These are phyloP conservation scores for Drosophila prolongata DNA, from an alignment of 2,888 invertebrate species.

Conservation along the genomic window DNA sequence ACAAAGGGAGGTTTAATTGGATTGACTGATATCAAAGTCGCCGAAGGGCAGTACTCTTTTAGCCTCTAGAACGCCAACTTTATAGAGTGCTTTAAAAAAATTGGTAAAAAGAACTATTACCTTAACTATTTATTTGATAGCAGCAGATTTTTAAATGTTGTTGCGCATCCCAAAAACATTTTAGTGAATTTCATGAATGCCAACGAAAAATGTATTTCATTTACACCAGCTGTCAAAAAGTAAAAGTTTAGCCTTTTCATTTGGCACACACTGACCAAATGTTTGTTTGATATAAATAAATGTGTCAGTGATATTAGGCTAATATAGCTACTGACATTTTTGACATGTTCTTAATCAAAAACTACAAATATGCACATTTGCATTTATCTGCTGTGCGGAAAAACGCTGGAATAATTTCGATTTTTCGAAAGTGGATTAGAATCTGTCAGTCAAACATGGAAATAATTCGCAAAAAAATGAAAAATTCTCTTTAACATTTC, in stretches of 20 bases:
- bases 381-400: not conserved
- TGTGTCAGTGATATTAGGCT: not conserved
- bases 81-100: not conserved
- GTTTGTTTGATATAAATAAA: not conserved
- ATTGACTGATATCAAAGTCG: constrained; percentile 31
- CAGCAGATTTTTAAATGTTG: no score
- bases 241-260: not conserved
- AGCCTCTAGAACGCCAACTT: no score
- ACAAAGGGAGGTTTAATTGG: constrained; percentile 33
- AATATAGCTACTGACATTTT: not conserved
- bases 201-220: not conserved
- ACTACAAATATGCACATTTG: no score
- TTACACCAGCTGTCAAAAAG: not conserved
- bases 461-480: constrained; percentile 1
- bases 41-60: not conserved
- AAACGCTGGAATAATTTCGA: not conserved
- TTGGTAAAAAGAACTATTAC: no score
- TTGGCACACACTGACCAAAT: not conserved
- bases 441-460: not conserved
- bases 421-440: constrained; percentile 1
- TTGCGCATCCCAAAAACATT: no score
- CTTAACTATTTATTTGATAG: no score
- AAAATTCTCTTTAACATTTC: not conserved
- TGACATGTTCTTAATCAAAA: not conserved
- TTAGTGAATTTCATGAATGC: no score